Evolutionary conservation across 2,797 vertebrate species (phyloP).

Genomic region (Enoplosus armatus): DNA sequence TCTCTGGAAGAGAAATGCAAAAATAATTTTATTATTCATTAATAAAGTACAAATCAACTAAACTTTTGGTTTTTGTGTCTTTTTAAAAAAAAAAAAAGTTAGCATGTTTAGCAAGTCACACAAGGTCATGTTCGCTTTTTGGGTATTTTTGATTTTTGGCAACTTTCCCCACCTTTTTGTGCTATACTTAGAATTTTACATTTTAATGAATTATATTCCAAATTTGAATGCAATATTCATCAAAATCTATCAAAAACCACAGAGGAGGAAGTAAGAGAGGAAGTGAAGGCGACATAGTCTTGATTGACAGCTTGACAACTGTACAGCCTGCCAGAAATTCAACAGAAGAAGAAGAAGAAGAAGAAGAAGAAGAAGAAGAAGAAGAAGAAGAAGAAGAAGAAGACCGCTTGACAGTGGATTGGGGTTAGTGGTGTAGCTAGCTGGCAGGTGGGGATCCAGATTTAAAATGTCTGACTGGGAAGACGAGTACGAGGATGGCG

Average conservation of each 20-base stretch:
- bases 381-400: no score
- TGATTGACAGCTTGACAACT: slow-evolving; percentile 14
- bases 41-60: slow-evolving; percentile 87
- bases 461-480: slow-evolving; percentile 87
- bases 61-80: slow-evolving; percentile 14
- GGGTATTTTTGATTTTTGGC: fast-evolving
- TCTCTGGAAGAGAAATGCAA: slow-evolving; percentile 88
- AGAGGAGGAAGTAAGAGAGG: neutral
- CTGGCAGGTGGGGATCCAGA: neutral
- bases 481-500: slow-evolving; percentile 68
- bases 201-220: neutral
- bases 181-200: neutral
- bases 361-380: no score
- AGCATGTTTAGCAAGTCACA: neutral
- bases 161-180: no score
- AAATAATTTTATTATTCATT: slow-evolving; percentile 89
- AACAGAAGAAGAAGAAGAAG: no score
- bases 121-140: neutral
- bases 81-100: neutral
- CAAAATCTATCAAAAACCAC: neutral
- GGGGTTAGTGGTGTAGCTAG: fast-evolving
- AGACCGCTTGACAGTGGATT: neutral
- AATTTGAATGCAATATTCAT: neutral
- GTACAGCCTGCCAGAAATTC: no score
- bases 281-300: neutral